phyloP scores from a whole-genome alignment of 1,140 invertebrate species.

The Drosophila prosaltans region DNA sequence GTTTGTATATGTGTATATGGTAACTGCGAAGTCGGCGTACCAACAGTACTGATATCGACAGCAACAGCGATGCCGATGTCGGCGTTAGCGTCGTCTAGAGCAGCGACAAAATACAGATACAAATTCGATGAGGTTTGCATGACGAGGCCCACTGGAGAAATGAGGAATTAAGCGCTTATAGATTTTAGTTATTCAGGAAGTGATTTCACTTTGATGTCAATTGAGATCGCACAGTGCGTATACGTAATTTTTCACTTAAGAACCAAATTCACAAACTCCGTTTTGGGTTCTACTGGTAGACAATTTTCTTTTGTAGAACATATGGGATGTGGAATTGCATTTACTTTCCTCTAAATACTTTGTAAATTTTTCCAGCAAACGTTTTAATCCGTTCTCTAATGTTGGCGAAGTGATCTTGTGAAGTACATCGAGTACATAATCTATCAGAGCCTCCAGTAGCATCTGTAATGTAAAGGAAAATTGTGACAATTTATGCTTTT shows the following conservation, averaged over 20 bases:
- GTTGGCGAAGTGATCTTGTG: slow-evolving; percentile 45
- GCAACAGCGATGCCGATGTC: slow-evolving; percentile 19
- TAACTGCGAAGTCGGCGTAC: slow-evolving; percentile 32
- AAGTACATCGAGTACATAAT: slow-evolving; percentile 43
- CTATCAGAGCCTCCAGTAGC: slow-evolving; percentile 34
- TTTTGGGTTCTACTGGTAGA: neutral
- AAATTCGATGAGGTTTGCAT: slow-evolving; percentile 27
- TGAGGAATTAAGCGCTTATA: slow-evolving; percentile 5
- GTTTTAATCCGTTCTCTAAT: slow-evolving; percentile 47
- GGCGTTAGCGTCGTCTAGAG: neutral
- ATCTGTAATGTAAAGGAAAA: slow-evolving; percentile 23
- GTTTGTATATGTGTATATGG: slow-evolving; percentile 26
- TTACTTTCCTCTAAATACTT: slow-evolving; percentile 10
- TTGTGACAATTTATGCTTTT: neutral
- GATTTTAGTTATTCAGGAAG: neutral
- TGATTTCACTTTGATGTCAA: slow-evolving; percentile 14
- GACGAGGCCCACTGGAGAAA: slow-evolving; percentile 6
- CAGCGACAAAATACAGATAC: slow-evolving; percentile 17
- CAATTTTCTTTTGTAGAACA: neutral
- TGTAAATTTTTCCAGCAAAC: slow-evolving; percentile 50
- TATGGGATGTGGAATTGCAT: neutral
- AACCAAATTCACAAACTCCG: neutral
- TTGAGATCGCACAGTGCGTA: neutral
- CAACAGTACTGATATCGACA: slow-evolving; percentile 30
- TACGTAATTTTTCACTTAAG: slow-evolving; percentile 1